Percentiles rank a stretch among this genome's conserved stretches.
Conservation (phyloP, 2,888 invertebrate species). For the Lacanobia wlatinum region DNA sequence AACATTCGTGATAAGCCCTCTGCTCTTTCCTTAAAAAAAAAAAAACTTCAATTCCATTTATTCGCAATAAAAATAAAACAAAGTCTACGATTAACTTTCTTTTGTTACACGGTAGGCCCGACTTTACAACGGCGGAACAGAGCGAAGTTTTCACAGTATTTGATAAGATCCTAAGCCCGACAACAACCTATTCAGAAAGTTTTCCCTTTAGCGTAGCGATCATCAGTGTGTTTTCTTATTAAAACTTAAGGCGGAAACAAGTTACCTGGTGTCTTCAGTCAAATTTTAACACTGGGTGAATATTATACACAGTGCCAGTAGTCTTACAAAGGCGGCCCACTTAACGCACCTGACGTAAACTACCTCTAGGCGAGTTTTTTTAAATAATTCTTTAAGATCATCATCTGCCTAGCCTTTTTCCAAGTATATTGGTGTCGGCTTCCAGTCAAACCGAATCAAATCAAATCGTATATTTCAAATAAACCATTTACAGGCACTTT, state of each 20-base stretch:
- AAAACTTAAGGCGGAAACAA: constrained; percentile 55
- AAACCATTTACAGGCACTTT: too few relatives aligned
- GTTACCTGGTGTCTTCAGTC: constrained; percentile 57
- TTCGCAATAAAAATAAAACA: constrained; percentile 8
- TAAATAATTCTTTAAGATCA: too few relatives aligned
- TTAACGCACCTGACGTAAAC: too few relatives aligned
- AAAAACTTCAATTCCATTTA: not conserved
- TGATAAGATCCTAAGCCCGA: constrained; percentile 56
- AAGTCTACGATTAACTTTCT: constrained; percentile 39
- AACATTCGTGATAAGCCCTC: too few relatives aligned
- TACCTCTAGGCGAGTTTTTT: too few relatives aligned
- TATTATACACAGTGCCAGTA: constrained; percentile 26
- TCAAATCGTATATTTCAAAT: too few relatives aligned
- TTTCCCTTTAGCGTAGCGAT: constrained; percentile 52
- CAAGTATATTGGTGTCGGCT: too few relatives aligned
- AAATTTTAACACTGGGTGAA: constrained; percentile 64
- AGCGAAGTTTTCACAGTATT: constrained; percentile 59
- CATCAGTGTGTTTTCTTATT: constrained; percentile 61
- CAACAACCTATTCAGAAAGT: constrained; percentile 56
- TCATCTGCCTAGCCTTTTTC: too few relatives aligned
- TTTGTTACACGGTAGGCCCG: constrained; percentile 42
- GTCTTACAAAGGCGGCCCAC: too few relatives aligned
- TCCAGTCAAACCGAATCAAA: too few relatives aligned
- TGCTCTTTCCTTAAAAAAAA: too few relatives aligned
- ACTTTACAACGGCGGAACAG: constrained; percentile 47